phyloP scores from a whole-genome alignment of 1,140 invertebrate species.

The Neodiprion pinetum region DNA sequence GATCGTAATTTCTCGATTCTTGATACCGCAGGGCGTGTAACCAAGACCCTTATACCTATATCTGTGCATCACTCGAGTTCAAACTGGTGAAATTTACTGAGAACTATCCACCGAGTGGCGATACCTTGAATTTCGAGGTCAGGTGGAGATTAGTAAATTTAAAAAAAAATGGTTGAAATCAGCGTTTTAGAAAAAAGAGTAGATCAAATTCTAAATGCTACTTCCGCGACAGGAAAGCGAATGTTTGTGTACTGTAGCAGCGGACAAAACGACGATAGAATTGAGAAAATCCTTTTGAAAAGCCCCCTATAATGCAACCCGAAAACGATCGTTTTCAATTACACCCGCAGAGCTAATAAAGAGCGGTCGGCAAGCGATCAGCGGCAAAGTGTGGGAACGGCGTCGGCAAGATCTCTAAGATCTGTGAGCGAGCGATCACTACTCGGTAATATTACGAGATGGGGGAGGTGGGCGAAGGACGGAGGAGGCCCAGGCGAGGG shows the following conservation, averaged over 20 bases:
- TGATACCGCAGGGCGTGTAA: background rate
- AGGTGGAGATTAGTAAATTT: background rate
- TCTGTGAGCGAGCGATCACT: background rate
- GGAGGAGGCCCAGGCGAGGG: background rate
- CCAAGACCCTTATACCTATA: background rate
- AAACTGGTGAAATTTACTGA: background rate
- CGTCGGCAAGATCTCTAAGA: conserved; percentile 1
- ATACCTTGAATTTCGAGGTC: background rate
- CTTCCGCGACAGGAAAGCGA: too few species aligned
- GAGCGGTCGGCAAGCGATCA: background rate
- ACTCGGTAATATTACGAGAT: background rate
- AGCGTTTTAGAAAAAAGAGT: too few species aligned
- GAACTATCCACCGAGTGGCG: background rate
- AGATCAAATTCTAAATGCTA: too few species aligned
- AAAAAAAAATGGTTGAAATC: too few species aligned
- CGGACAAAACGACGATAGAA: too few species aligned
- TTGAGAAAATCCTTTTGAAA: too few species aligned
- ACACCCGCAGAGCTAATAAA: background rate
- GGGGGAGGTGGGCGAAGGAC: background rate
- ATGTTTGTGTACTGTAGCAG: too few species aligned
- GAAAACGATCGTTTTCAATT: too few species aligned
- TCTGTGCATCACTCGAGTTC: background rate
- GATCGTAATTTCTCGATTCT: background rate
- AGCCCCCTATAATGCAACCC: too few species aligned
- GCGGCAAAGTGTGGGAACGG: background rate